Evolutionary conservation across 2,888 invertebrate genomes (phyloP).

Genomic region (Spodoptera picta): DNA sequence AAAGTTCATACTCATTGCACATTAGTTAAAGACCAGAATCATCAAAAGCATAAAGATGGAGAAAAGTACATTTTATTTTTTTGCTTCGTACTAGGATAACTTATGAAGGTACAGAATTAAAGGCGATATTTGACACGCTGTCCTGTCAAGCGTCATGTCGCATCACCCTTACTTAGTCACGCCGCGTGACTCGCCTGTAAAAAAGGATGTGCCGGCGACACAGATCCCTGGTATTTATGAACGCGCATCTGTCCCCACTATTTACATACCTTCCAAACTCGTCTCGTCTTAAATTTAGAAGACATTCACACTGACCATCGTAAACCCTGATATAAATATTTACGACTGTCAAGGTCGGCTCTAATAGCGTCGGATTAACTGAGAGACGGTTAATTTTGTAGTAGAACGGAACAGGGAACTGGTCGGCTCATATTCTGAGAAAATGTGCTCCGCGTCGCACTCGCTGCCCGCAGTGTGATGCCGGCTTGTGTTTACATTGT

Average conservation of each 20-base stretch:
- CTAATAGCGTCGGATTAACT: constrained; percentile 73
- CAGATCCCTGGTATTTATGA: constrained; percentile 18
- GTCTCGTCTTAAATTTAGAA: constrained; percentile 71
- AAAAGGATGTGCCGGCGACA: constrained; percentile 23
- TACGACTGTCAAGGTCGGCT: constrained; percentile 77
- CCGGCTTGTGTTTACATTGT: constrained; percentile 62
- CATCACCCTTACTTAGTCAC: constrained; percentile 7
- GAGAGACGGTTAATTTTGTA: constrained; percentile 65
- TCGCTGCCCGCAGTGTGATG: constrained; percentile 39
- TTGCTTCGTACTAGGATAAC: constrained; percentile 6
- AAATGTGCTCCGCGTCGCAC: constrained; percentile 54
- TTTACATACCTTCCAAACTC: constrained; percentile 47
- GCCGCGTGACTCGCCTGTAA: constrained; percentile 24
- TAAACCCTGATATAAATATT: constrained; percentile 77
- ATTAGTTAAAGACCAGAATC: too few relatives aligned
- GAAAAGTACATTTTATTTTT: too few relatives aligned
- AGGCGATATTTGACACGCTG: constrained; percentile 21
- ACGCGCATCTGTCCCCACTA: constrained; percentile 38
- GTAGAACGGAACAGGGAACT: constrained; percentile 63
- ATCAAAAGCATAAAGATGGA: not conserved
- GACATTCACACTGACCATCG: constrained; percentile 81
- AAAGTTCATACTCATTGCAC: too few relatives aligned
- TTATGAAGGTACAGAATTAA: constrained; percentile 3
- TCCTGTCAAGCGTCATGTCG: constrained; percentile 11
- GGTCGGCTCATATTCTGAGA: constrained; percentile 61